Evolutionary conservation across 2,797 vertebrate genomes (phyloP).

Genomic region (Bradypodion pumilum): DNA sequence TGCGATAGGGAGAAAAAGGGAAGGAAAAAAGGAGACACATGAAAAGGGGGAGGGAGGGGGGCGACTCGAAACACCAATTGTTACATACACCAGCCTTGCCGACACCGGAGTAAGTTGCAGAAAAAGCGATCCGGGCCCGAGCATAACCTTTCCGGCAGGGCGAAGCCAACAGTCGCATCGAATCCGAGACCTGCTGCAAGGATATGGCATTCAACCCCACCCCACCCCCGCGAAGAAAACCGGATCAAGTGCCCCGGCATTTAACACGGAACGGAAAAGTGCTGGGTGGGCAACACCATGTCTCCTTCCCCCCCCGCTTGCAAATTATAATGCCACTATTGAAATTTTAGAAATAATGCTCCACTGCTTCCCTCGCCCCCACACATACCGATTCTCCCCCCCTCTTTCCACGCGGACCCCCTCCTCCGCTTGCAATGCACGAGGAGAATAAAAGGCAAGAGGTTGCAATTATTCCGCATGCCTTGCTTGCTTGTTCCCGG

Average conservation of each 20-base stretch:
- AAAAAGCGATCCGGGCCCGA: not conserved
- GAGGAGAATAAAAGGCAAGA: conserved; percentile 27
- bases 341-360: too few species aligned
- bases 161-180: not conserved
- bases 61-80: not conserved
- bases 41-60: not conserved
- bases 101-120: not conserved
- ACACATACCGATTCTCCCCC: not conserved
- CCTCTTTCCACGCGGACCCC: not conserved
- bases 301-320: too few species aligned
- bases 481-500: conserved; percentile 17
- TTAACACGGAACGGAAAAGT: not conserved
- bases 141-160: not conserved
- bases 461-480: conserved; percentile 35
- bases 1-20: not conserved
- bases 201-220: not conserved
- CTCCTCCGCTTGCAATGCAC: conserved; percentile 5
- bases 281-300: not conserved
- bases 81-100: not conserved
- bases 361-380: not conserved
- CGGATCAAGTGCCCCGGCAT: not conserved
- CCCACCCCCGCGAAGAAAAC: not conserved
- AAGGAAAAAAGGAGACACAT: not conserved
- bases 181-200: not conserved
- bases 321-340: not conserved